Base-by-base conservation (phyloP, 1,140 invertebrate genomes). In the Microplitis demolitor region DNA sequence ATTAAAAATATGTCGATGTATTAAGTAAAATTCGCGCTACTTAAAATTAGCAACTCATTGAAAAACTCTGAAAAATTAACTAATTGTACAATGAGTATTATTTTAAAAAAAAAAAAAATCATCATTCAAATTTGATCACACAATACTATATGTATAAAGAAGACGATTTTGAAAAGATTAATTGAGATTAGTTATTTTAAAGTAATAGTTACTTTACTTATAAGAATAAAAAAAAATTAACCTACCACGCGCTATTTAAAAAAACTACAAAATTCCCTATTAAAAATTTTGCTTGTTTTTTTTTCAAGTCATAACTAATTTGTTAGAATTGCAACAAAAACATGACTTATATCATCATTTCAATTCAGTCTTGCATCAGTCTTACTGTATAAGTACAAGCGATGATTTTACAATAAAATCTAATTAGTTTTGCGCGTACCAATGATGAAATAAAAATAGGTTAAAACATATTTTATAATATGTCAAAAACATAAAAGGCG, bases 281-380 rank as follows among this genome's bases (percentile, higher is more conserved):
- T 54, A 0, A 54, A n/a, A 54, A 54, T 54, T 54, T 14, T 14
- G 16, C 13, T 54, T 16, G 4, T 54, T 54, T 54, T 14, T 54
- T 54, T 5, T 8, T 50, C 13, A 50, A 14, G 53, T 54, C 16
- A 16, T 14, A 13, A 4, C 5, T 14, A 14, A 54, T 54, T 5
- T 16, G 3, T 16, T 14, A 16, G 9, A 0, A 54, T 4, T 54
- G 16, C n/a, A 66, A 66, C 58, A 9, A 24, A 60, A 60, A 60
- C 58, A 24, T 60, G 58, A 8, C 58, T 16, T 56, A 3, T 24
- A 31, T 33, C 3, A 14, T 60, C 14, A 24, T 60, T 60, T 60
- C 24, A 60, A 9, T 11, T 60, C 58, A 60, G 58, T 60, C 58
- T 60, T 60, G 58, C 6, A 60, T 60, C 58, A 60, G 58, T 60